A percentile compares a stretch with the other conserved stretches of the same genome.
Evolutionary conservation across 1,140 invertebrate genomes (phyloP).

Genomic region (Caerostris extrusa): DNA sequence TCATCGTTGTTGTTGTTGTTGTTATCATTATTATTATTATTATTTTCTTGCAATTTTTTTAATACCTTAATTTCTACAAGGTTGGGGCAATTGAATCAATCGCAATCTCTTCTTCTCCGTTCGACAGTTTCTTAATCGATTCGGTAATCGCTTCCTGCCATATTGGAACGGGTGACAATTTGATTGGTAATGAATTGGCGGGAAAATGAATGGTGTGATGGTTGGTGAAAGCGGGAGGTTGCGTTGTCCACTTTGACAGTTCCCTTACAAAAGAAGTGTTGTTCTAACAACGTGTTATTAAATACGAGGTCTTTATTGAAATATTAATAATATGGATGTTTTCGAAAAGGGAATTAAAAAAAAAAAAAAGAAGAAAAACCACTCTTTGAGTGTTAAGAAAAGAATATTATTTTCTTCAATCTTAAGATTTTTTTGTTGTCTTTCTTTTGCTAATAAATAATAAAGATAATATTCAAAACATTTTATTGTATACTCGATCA

Average conservation of each 20-base stretch:
- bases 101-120: neutral
- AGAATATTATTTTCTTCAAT: no score
- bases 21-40: neutral
- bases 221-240: neutral
- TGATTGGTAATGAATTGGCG: slow-evolving; percentile 23
- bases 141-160: slow-evolving; percentile 31
- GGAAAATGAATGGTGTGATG: neutral
- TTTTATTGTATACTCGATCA: no score
- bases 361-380: neutral
- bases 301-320: neutral
- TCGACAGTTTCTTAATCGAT: slow-evolving; percentile 30
- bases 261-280: neutral
- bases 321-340: slow-evolving; percentile 7
- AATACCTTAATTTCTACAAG: slow-evolving; percentile 8
- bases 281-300: neutral
- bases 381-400: no score
- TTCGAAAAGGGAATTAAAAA: neutral
- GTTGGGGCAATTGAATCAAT: slow-evolving; percentile 8
- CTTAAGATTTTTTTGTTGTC: no score
- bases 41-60: neutral
- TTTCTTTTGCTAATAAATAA: no score
- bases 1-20: neutral
- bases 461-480: no score
- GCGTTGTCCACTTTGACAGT: neutral
- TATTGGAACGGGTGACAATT: neutral